Conservation (phyloP, 1,140 invertebrate species). For the Eriosoma lanigerum region DNA sequence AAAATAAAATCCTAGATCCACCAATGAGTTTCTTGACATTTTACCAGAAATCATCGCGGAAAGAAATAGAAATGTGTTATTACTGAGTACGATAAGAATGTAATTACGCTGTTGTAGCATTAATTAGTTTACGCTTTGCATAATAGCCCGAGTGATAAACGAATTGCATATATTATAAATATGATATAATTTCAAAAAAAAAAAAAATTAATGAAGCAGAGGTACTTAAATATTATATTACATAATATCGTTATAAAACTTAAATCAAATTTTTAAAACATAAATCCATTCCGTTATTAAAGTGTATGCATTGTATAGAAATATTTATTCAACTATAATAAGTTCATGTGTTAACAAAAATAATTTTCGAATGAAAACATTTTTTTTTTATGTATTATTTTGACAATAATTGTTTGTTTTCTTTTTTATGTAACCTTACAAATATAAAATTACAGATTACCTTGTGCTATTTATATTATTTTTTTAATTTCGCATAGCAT, state of each 20-base stretch:
- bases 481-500: neutral
- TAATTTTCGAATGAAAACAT: neutral
- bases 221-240: too few relatives aligned
- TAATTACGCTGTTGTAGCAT: too few relatives aligned
- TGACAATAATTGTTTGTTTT: neutral
- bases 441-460: neutral
- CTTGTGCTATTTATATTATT: constrained; percentile 29
- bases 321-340: neutral
- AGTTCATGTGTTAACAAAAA: neutral
- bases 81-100: too few relatives aligned
- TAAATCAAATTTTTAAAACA: neutral
- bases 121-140: too few relatives aligned
- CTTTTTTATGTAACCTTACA: neutral
- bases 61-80: too few relatives aligned
- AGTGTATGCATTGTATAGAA: neutral
- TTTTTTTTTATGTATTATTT: neutral
- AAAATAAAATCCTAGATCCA: too few relatives aligned
- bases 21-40: too few relatives aligned
- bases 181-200: too few relatives aligned
- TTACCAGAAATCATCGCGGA: too few relatives aligned
- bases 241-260: neutral
- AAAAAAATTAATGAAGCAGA: neutral
- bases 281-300: neutral
- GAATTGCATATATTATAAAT: too few relatives aligned
- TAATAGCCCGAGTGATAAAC: too few relatives aligned